Percentiles rank a stretch among this genome's conserved stretches.
These are phyloP conservation scores for Dolichomitus sp. DNA, from an alignment of 2,888 invertebrate species.

Conservation along the genomic window DNA sequence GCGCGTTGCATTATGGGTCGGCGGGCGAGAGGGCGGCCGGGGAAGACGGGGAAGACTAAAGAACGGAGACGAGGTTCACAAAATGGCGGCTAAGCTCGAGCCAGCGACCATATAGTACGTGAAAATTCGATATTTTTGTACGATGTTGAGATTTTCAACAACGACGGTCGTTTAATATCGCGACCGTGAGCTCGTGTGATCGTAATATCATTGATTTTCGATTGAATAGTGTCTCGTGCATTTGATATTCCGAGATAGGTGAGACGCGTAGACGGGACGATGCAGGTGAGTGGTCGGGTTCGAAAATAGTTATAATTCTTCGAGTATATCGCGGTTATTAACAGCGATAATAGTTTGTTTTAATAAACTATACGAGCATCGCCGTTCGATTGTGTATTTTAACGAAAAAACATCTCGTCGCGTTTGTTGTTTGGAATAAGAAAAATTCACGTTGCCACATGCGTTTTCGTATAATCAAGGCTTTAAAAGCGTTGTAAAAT, in stretches of 20 bases:
- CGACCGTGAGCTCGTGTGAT: constrained; percentile 68
- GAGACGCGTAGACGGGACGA: constrained; percentile 85
- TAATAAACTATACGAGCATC: constrained; percentile 60
- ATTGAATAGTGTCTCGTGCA: constrained; percentile 69
- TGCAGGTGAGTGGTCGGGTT: constrained; percentile 85
- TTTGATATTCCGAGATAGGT: constrained; percentile 74
- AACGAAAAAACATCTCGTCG: constrained; percentile 66
- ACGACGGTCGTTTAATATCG: constrained; percentile 74
- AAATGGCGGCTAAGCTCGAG: constrained; percentile 84
- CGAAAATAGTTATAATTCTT: constrained; percentile 70
- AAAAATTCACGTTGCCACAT: constrained; percentile 78
- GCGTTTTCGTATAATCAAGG: constrained; percentile 72
- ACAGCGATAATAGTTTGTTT: constrained; percentile 68
- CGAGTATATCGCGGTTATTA: constrained; percentile 45
- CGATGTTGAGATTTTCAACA: constrained; percentile 78
- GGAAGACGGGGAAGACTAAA: constrained; percentile 74
- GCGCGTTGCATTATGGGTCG: constrained; percentile 81
- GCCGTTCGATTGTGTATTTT: constrained; percentile 46
- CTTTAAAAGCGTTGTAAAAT: constrained; percentile 72
- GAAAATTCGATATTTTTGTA: constrained; percentile 80
- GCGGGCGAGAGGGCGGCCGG: constrained; percentile 61
- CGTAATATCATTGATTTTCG: constrained; percentile 70
- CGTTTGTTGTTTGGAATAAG: constrained; percentile 84
- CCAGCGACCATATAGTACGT: constrained; percentile 84
- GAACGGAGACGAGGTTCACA: constrained; percentile 82